Base-by-base conservation (phyloP, 1,140 invertebrate species). In the Drosophila asahinai region DNA sequence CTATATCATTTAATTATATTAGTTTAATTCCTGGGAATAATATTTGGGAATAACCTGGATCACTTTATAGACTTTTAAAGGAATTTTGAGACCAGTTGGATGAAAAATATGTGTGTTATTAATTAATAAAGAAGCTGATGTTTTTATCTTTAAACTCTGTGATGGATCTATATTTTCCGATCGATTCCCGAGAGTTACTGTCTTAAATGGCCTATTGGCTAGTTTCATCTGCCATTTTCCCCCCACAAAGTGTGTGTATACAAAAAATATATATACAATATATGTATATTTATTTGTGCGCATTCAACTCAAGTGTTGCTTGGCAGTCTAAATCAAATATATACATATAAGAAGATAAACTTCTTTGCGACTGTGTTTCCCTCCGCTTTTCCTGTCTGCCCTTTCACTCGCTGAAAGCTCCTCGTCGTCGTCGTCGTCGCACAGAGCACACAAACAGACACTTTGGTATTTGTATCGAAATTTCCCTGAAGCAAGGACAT, bases 241-340 rank as follows among this genome's bases (percentile, higher is more conserved):
- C 12, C 8, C 12, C 27, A 15, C 36, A 51, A 43, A 40, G 19
- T 14, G 47, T 52, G 19, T 68, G 27, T 65, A 33, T 52, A 57
- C 42, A 47, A 47, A 30, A 54, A 49, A 77, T 64, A 48, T 58
- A 52, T 55, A 36, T 54, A 22, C 30, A 15, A 15, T 36, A 78
- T 58, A 40, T 36, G 73, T 58, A 40, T 58, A 58, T 60, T 62
- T 76, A 49, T 59, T 68, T 59, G 49, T 51, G 60, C 61, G 59
- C 62, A 83, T 70, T 79, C 30, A 66, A 67, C 65, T 68, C 64
- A 61, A 77, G 74, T 77, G 74, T 60, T 68, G 75, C 75, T 30
- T 77, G 73, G 63, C 73, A 77, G 74, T 68, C 84, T 36, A 86
- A 86, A 81, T 73, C 73, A 82, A 83, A 60, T 70, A 63, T 70